These are phyloP conservation scores for Odocoileus hemionus DNA, from an alignment of 2,113 vertebrate species.

Conservation along the genomic window DNA sequence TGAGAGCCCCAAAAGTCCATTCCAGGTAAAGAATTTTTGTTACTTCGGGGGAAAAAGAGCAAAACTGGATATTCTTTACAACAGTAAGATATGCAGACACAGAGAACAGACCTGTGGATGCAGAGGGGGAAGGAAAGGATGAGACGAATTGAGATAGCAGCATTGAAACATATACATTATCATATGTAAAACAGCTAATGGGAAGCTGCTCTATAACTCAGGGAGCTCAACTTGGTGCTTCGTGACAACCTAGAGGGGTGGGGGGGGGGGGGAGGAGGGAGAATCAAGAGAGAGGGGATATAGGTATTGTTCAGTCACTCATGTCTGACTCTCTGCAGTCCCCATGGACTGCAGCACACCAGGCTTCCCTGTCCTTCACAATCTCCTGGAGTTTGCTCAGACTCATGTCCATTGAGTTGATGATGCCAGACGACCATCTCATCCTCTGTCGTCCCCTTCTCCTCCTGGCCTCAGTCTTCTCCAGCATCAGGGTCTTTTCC, in stretches of 20 bases:
- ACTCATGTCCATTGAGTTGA: not conserved
- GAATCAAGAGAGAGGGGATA: not conserved
- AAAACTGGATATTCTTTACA: not conserved
- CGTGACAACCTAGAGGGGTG: not conserved
- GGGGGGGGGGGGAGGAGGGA: not conserved
- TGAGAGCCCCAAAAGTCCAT: not conserved
- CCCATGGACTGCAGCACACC: not conserved
- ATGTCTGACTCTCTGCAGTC: not conserved
- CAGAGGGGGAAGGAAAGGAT: not conserved
- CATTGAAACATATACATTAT: accelerated
- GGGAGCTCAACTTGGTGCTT: not conserved
- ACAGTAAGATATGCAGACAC: not conserved
- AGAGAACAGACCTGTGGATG: not conserved
- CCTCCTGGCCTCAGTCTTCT: not conserved
- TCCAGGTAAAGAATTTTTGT: not conserved
- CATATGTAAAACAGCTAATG: not conserved
- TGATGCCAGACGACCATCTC: not conserved
- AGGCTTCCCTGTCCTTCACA: not conserved
- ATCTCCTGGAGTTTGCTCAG: not conserved
- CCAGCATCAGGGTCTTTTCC: not conserved
- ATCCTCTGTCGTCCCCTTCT: not conserved
- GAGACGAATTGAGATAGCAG: not conserved
- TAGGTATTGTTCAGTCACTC: not conserved
- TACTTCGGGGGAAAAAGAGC: not conserved
- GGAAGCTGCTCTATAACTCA: not conserved